phyloP scores from a whole-genome alignment of 2,888 invertebrate species.

The Caenorhabditis angaria region DNA sequence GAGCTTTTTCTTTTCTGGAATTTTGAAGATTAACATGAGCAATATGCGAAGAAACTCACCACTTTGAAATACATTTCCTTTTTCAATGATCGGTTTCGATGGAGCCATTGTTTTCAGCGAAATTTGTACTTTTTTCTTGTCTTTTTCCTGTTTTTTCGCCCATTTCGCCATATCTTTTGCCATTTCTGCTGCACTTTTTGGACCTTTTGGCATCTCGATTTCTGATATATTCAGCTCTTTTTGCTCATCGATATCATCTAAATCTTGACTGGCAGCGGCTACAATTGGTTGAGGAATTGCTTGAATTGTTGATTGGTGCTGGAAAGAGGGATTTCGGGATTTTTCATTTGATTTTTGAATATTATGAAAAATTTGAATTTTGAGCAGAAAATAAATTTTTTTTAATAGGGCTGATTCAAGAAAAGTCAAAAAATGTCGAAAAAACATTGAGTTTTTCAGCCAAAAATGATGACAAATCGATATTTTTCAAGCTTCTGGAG shows the following conservation, averaged over 20 bases:
- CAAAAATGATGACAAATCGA: no score
- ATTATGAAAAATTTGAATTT: no score
- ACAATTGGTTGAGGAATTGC: constrained; percentile 7
- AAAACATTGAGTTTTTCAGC: no score
- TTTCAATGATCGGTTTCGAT: constrained; percentile 30
- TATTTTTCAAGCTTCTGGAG: no score
- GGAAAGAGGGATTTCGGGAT: not conserved
- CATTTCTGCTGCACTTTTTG: constrained; percentile 71
- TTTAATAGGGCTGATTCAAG: no score
- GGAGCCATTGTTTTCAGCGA: constrained; percentile 43
- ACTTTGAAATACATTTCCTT: constrained; percentile 47
- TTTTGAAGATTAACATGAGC: no score
- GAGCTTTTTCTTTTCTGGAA: constrained; percentile 21
- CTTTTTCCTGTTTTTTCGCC: constrained; percentile 96
- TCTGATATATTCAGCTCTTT: constrained; percentile 49
- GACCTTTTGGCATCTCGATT: constrained; percentile 31
- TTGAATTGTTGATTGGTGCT: not conserved
- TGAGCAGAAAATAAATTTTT: no score
- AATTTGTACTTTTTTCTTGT: constrained; percentile 77
- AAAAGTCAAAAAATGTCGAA: no score
- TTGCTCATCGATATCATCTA: constrained; percentile 10
- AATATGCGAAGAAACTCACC: constrained; percentile 11
- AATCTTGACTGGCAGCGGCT: not conserved
- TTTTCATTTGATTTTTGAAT: no score
- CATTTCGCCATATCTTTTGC: constrained; percentile 85